These are phyloP conservation scores for Gallinago stenura DNA, from an alignment of 2,797 vertebrate species.

Conservation along the genomic window DNA sequence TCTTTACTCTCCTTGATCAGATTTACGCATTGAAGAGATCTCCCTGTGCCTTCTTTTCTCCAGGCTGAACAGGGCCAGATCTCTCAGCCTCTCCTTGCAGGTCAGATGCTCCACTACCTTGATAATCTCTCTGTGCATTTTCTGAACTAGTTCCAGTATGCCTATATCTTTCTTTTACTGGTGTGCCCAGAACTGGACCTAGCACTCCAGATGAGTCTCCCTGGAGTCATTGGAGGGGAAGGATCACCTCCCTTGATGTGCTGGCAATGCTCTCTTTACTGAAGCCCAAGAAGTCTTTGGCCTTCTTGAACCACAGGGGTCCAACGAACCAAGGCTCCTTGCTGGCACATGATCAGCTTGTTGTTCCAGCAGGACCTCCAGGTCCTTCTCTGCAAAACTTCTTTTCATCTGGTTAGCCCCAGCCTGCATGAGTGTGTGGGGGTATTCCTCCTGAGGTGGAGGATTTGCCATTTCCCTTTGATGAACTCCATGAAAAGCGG, in stretches of 20 bases:
- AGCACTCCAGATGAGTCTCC: not conserved
- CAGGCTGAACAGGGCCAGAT: not conserved
- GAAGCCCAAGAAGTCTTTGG: not conserved
- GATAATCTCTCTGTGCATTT: not conserved
- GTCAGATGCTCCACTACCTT: not conserved
- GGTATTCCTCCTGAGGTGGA: not conserved
- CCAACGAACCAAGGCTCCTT: not conserved
- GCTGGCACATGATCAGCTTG: not conserved
- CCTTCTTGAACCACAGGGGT: too few relatives aligned
- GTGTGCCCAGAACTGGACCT: not conserved
- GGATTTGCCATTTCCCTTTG: not conserved
- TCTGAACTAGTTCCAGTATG: not conserved
- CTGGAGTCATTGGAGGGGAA: not conserved
- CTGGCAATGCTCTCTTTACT: not conserved
- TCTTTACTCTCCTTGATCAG: not conserved
- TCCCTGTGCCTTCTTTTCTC: not conserved
- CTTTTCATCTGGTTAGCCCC: not conserved
- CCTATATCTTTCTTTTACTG: not conserved
- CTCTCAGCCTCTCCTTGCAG: not conserved
- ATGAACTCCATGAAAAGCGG: not conserved
- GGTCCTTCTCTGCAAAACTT: not conserved
- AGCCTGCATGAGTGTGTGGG: not conserved
- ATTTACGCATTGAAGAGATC: not conserved
- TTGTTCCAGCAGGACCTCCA: not conserved
- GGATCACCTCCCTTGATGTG: not conserved